Conservation (phyloP, 35 echinoderm and acorn worm species). For the Heliocidaris tuberculata region DNA sequence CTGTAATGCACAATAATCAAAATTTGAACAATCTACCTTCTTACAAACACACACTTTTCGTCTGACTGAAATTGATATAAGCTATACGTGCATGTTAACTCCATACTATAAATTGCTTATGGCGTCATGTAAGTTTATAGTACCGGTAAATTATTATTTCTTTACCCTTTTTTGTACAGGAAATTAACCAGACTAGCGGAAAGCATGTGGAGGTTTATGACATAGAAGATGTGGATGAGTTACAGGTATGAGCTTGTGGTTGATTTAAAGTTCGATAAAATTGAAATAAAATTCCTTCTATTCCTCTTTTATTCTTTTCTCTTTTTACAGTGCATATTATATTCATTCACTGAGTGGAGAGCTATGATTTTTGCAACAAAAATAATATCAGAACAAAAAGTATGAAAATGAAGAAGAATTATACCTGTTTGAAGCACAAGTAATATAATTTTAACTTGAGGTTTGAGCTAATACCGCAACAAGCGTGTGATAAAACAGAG, state of each 20-base stretch:
- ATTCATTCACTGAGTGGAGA: background rate
- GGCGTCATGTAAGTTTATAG: background rate
- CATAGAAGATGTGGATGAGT: conserved; percentile 22
- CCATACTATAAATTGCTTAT: background rate
- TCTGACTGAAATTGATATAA: no score
- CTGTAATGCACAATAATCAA: no score
- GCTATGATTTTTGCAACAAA: background rate
- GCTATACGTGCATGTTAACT: no score
- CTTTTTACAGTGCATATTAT: background rate
- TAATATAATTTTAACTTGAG: background rate
- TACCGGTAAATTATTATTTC: background rate
- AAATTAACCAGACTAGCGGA: background rate
- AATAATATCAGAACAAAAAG: background rate
- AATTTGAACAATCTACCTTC: no score
- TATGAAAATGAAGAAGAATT: background rate
- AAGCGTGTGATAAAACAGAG: background rate
- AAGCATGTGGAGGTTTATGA: conserved; percentile 13
- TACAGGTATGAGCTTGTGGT: background rate
- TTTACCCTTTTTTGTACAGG: background rate
- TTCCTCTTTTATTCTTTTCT: background rate
- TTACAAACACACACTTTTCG: no score
- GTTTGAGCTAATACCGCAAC: background rate
- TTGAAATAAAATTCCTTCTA: background rate
- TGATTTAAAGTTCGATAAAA: background rate
- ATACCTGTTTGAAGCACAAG: background rate